phyloP scores from a whole-genome alignment of 2,797 vertebrate species.

The Dromococcyx pavoninus region DNA sequence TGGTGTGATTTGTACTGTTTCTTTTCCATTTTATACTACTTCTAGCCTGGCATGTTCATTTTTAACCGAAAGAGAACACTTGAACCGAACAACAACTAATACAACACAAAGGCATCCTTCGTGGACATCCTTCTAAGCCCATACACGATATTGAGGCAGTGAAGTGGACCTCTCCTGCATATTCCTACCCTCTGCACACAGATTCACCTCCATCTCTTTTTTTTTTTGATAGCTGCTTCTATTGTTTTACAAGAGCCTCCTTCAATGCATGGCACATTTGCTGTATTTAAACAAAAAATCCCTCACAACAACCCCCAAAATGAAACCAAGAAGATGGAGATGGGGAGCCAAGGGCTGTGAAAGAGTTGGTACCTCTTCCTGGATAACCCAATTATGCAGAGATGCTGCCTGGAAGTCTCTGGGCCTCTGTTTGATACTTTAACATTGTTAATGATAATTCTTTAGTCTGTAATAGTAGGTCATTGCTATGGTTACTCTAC shows the following conservation, averaged over 20 bases:
- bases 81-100: background rate
- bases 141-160: fast-evolving
- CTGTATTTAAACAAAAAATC: background rate
- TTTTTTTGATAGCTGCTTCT: background rate
- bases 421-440: constrained; percentile 77
- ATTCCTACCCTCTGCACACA: background rate
- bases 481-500: constrained; percentile 86
- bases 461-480: constrained; percentile 83
- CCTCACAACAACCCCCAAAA: background rate
- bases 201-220: background rate
- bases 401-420: constrained; percentile 67
- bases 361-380: constrained; percentile 51
- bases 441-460: constrained; percentile 84
- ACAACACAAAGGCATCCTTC: background rate
- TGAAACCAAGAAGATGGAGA: background rate
- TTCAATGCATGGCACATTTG: background rate
- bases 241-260: background rate
- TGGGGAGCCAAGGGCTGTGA: background rate
- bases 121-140: background rate
- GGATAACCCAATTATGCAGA: constrained; percentile 62
- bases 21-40: background rate
- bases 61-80: background rate
- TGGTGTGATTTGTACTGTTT: background rate
- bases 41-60: background rate
- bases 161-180: background rate